phyloP scores from a whole-genome alignment of 2,797 vertebrate genomes.

The Ctenochaetus hawaiiensis region DNA sequence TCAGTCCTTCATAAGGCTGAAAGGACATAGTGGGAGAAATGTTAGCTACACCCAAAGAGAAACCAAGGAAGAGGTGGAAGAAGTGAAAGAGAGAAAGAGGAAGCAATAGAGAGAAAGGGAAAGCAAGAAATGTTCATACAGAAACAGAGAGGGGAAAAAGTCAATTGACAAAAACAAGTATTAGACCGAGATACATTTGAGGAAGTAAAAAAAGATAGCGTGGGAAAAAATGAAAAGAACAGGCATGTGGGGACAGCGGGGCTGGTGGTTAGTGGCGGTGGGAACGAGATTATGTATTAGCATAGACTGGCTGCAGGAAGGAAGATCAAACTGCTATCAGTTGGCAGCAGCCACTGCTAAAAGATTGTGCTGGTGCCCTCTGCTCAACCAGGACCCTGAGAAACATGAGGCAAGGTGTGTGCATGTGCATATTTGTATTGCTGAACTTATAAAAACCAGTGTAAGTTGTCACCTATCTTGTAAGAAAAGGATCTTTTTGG shows the following conservation, averaged over 20 bases:
- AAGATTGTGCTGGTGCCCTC: slow-evolving; percentile 28
- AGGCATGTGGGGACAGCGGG: slow-evolving; percentile 15
- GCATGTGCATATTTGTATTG: not conserved
- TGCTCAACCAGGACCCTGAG: slow-evolving; percentile 25
- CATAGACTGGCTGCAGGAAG: slow-evolving; percentile 63
- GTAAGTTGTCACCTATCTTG: not conserved
- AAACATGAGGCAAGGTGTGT: slow-evolving; percentile 15
- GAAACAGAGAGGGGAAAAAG: not conserved
- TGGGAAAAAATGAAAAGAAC: slow-evolving; percentile 29
- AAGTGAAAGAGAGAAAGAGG: slow-evolving; percentile 1
- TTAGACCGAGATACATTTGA: slow-evolving; percentile 10
- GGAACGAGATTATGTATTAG: slow-evolving; percentile 60
- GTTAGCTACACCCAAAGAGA: not conserved
- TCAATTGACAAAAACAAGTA: not conserved
- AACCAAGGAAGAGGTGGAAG: not conserved
- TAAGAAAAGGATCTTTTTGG: not conserved
- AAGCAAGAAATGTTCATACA: slow-evolving; percentile 14
- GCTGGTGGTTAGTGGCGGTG: slow-evolving; percentile 16
- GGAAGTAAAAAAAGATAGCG: slow-evolving; percentile 18
- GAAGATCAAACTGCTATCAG: slow-evolving; percentile 63
- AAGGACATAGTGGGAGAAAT: slow-evolving; percentile 49
- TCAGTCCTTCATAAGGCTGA: slow-evolving; percentile 96
- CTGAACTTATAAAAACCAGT: not conserved
- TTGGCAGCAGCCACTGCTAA: slow-evolving; percentile 55
- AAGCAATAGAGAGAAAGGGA: not conserved